phyloP scores from a whole-genome alignment of 2,888 invertebrate species.

The Quadroppia sp. region DNA sequence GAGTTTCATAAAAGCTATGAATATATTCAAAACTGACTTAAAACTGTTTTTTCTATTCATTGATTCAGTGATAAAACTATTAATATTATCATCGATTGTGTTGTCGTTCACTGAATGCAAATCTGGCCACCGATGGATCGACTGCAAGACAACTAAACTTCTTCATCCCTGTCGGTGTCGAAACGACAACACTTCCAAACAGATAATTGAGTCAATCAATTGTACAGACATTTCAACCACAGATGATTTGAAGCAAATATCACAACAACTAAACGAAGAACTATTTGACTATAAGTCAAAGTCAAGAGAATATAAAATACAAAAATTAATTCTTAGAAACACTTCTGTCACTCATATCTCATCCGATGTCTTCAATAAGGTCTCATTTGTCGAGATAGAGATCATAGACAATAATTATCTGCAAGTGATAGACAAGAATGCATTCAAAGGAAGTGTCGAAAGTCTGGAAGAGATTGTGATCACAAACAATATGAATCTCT shows the following conservation, averaged over 20 bases:
- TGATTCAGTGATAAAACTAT: slow-evolving; percentile 1
- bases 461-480: background rate
- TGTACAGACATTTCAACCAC: background rate
- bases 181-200: background rate
- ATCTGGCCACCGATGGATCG: background rate
- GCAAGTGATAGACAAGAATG: background rate
- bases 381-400: background rate
- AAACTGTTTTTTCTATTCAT: no score
- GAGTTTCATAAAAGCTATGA: no score
- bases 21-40: no score
- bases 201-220: background rate
- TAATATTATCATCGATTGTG: background rate
- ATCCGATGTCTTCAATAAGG: background rate
- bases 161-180: slow-evolving; percentile 7
- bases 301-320: background rate
- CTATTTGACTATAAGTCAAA: background rate
- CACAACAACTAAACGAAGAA: background rate
- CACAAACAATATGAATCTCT: background rate
- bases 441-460: slow-evolving; percentile 5
- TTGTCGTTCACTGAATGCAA: background rate
- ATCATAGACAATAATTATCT: background rate
- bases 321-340: background rate
- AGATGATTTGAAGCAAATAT: slow-evolving; percentile 6
- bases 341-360: background rate
- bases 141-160: background rate